phyloP scores from a whole-genome alignment of 1,140 invertebrate species.

The Eueides isabella region DNA sequence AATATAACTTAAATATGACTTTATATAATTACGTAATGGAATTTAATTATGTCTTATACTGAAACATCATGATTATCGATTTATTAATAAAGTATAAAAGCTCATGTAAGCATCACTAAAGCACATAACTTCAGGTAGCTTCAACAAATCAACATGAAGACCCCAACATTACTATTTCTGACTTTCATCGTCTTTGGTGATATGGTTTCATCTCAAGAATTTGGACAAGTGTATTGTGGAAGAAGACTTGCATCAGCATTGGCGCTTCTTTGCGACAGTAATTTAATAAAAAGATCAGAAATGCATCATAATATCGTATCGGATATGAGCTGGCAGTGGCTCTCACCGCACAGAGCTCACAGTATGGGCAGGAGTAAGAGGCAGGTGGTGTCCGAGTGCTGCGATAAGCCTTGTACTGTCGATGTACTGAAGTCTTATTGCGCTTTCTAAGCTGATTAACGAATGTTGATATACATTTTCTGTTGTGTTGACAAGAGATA shows the following conservation, averaged over 20 bases:
- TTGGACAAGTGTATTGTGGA: constrained; percentile 41
- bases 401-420: constrained; percentile 43
- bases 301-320: background rate
- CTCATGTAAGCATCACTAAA: background rate
- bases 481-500: too few relatives aligned
- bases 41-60: too few relatives aligned
- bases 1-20: background rate
- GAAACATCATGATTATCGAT: background rate
- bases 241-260: constrained; percentile 25
- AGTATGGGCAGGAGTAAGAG: constrained; percentile 32
- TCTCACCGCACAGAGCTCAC: constrained; percentile 31
- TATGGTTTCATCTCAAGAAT: constrained; percentile 25
- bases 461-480: too few relatives aligned
- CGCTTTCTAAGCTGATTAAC: background rate
- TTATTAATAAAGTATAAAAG: background rate
- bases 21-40: background rate
- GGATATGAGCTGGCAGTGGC: constrained; percentile 30
- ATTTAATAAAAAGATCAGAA: constrained; percentile 35
- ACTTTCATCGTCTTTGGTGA: constrained; percentile 14
- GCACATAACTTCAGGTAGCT: background rate
- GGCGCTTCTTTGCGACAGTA: constrained; percentile 29
- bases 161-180: background rate
- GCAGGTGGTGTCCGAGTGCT: constrained; percentile 46
- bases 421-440: constrained; percentile 41
- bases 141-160: constrained; percentile 20